phyloP scores from a whole-genome alignment of 2,888 invertebrate species.

The Andrena flavipes region DNA sequence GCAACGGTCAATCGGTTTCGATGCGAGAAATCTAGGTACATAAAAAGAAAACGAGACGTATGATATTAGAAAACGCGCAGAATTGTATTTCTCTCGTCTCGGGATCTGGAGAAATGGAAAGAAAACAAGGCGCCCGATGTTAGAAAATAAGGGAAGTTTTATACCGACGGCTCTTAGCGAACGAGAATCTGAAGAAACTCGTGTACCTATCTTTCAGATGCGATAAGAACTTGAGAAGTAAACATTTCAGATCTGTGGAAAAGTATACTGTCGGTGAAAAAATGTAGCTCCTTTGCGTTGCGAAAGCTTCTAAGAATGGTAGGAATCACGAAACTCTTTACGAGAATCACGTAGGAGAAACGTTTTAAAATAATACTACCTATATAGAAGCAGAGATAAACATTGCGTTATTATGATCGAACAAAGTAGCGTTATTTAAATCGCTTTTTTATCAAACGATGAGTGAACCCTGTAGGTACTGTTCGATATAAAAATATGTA shows the following conservation, averaged over 20 bases:
- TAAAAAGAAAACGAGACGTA: background rate
- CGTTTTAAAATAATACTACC: background rate
- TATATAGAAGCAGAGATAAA: no score
- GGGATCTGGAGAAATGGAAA: background rate
- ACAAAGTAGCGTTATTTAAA: no score
- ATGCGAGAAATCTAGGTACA: background rate
- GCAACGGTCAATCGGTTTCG: background rate
- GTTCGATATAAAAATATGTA: no score
- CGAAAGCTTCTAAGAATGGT: background rate
- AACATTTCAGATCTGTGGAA: slow-evolving; percentile 1
- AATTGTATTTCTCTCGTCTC: background rate
- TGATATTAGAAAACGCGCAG: background rate
- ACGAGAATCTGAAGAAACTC: slow-evolving; percentile 1
- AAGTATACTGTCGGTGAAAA: background rate
- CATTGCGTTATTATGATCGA: no score
- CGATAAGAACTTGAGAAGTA: background rate
- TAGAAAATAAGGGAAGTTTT: slow-evolving; percentile 2
- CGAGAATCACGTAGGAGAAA: background rate
- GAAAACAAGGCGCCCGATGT: slow-evolving; percentile 11
- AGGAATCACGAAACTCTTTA: background rate
- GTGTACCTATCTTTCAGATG: background rate
- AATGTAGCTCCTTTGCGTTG: background rate
- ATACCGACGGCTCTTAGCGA: background rate
- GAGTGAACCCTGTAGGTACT: no score
- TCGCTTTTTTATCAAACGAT: no score